Evolutionary conservation across 2,797 vertebrate genomes (phyloP).

Genomic region (Phylloscopus collybita): DNA sequence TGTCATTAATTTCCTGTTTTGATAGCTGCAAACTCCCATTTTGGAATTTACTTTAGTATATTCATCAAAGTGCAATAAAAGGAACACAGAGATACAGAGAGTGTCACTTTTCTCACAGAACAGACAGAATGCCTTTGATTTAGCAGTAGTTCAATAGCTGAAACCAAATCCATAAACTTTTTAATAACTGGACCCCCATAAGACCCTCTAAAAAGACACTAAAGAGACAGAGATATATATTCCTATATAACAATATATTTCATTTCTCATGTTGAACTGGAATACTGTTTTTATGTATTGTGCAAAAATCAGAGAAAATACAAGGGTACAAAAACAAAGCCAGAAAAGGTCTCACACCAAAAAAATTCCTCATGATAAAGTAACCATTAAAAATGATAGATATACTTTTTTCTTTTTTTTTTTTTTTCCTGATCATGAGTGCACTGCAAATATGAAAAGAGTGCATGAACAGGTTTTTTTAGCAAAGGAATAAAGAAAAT

Average conservation of each 20-base stretch:
- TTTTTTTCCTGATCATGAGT: not conserved
- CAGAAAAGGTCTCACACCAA: not conserved
- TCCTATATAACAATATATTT: not conserved
- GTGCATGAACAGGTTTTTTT: not conserved
- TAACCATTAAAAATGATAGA: not conserved
- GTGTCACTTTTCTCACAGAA: not conserved
- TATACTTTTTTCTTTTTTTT: not conserved
- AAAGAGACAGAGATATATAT: slow-evolving; percentile 24
- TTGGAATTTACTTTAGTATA: not conserved
- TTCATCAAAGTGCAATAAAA: not conserved
- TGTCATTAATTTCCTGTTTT: not conserved
- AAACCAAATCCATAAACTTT: slow-evolving; percentile 6
- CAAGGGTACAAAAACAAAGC: not conserved
- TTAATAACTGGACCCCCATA: slow-evolving; percentile 14
- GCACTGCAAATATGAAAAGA: not conserved
- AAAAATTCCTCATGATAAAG: not conserved
- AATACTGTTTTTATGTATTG: not conserved
- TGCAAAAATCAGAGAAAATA: not conserved
- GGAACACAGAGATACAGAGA: not conserved
- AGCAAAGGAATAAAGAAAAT: not conserved
- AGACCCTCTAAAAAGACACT: slow-evolving; percentile 6
- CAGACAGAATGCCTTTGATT: slow-evolving; percentile 4
- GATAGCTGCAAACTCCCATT: not conserved
- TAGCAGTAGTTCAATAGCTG: slow-evolving; percentile 19
- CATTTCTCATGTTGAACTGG: not conserved